A percentile compares a stretch with the other conserved stretches of the same genome.
phyloP scores from a whole-genome alignment of 2,797 vertebrate genomes.

The Helostoma temminkii region DNA sequence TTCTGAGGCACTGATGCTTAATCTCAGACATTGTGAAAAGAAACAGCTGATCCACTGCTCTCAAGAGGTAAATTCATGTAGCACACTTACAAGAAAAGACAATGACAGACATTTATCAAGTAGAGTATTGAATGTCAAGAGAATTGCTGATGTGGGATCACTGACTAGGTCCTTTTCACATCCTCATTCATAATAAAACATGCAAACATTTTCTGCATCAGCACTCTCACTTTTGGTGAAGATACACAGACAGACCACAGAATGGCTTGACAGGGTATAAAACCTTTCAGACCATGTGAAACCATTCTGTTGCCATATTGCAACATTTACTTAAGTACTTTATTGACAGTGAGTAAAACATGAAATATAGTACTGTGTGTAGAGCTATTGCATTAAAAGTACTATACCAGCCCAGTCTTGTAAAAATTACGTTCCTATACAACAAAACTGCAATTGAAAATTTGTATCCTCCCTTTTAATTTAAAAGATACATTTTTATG shows the following conservation, averaged over 20 bases:
- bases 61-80: conserved; percentile 43
- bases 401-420: too few relatives aligned
- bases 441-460: too few relatives aligned
- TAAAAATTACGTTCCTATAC: too few relatives aligned
- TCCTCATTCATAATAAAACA: conserved; percentile 70
- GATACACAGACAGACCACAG: not conserved
- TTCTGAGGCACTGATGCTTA: conserved; percentile 45
- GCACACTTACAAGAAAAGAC: conserved; percentile 49
- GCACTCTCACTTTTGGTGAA: conserved; percentile 40
- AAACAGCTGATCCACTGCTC: conserved; percentile 37
- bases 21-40: conserved; percentile 35
- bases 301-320: not conserved
- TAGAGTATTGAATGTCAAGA: conserved; percentile 60
- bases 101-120: conserved; percentile 67
- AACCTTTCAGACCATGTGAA: not conserved
- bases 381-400: not conserved
- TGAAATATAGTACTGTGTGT: not conserved
- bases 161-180: conserved; percentile 50
- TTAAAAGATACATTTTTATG: too few relatives aligned
- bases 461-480: too few relatives aligned
- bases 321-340: not conserved
- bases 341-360: not conserved
- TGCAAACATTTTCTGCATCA: conserved; percentile 50
- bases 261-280: not conserved
- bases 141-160: conserved; percentile 68